A percentile compares a stretch with the other conserved stretches of the same genome.
Evolutionary conservation across 2,113 vertebrate genomes (phyloP).

Genomic region (Entelurus aequoreus): DNA sequence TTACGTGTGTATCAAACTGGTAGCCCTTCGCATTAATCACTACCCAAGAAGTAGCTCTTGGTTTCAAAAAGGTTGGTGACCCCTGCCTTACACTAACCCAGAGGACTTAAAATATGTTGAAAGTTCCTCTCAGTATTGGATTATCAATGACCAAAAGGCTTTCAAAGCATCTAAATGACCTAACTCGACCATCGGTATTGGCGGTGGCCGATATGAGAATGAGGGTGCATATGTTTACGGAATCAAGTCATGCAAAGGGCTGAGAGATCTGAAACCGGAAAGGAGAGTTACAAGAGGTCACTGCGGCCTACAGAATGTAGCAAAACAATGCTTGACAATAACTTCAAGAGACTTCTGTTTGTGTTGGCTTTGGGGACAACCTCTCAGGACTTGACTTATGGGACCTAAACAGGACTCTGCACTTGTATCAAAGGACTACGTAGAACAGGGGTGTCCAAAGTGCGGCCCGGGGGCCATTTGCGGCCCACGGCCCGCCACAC

Average conservation of each 20-base stretch:
- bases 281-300: neutral
- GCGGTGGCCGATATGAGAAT: neutral
- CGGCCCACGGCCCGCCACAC: too few species aligned
- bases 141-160: neutral
- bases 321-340: neutral
- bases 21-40: too few species aligned
- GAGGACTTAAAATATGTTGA: too few species aligned
- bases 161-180: conserved; percentile 1
- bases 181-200: conserved; percentile 12
- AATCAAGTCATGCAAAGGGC: neutral
- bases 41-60: too few species aligned
- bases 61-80: too few species aligned
- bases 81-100: too few species aligned
- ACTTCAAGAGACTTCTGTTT: neutral
- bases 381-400: neutral
- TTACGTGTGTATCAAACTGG: too few species aligned
- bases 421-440: neutral
- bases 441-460: too few species aligned
- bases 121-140: too few species aligned
- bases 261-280: neutral
- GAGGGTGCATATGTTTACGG: conserved; percentile 11
- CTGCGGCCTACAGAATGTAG: neutral
- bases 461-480: too few species aligned
- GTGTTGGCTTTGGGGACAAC: neutral
- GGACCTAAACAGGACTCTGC: neutral